Base-by-base conservation (phyloP, 2,113 vertebrate species). In the Grallaria varia region DNA sequence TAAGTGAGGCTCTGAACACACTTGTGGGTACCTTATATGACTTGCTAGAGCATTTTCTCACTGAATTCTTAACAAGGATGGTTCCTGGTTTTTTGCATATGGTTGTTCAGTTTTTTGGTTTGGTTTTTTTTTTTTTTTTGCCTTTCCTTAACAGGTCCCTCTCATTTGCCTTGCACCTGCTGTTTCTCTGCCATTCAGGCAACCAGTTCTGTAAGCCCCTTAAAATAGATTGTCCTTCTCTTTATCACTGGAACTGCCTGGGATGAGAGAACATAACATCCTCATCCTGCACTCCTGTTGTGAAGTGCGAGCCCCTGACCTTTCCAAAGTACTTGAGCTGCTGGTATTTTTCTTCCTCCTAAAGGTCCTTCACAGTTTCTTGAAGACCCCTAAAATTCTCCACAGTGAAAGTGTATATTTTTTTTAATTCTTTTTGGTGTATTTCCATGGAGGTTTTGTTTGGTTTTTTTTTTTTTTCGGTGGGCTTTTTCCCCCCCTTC, bases 191-290 rank as follows among this genome's bases (percentile, higher is more conserved):
- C 91, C 89, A 60, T 89, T 93, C 60, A 92, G 89, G 86, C 91
- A 95, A 59, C 37, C 4, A 2, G 50, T 90, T 96, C 81, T 83
- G 66, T 89, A 87, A 94, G 81, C 45, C 87, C 63, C 93, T 96
- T 96, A 96, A 95, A 96, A 95, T 94, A 96, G 95, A 60, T 63
- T 78, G 92, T 92, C 91, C 93, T 95, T 91, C 69, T 94, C 81
- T 96, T 68, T 95, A 78, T 93, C 56, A 9, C 69, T 96, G 86
- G 64, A 90, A 79, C 60, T 0, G 24, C 79, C 87, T 92, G 76
- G 63, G 83, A 90, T 86, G 88, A 81, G 90, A 80, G 95, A 96
- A 95, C 91, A 62, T 95, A 89, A 85, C 90, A 96, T 95, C 86
- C 88, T 90, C 88, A 68, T 94, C 76, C 93, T 49, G 88, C 2